Evolutionary conservation across 2,888 invertebrate species (phyloP).

Genomic region (Drosophila emarginata): DNA sequence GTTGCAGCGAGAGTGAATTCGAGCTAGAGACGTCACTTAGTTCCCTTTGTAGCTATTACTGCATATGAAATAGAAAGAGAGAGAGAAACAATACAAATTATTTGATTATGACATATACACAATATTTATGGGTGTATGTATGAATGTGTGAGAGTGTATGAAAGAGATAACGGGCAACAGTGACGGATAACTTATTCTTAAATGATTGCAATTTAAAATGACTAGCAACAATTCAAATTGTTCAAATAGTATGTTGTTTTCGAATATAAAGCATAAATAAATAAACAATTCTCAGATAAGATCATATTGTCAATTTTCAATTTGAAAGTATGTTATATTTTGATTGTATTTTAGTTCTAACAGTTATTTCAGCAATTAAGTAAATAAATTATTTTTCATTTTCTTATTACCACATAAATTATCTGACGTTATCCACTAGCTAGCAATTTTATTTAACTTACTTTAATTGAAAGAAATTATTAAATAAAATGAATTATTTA

Average conservation of each 20-base stretch:
- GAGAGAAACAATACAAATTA: neutral
- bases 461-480: no score
- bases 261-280: no score
- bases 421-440: no score
- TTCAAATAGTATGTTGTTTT: neutral
- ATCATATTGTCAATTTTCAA: no score
- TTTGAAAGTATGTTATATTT: no score
- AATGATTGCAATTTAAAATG: neutral
- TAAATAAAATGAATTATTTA: no score
- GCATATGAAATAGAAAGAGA: conserved; percentile 31
- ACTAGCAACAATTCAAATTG: neutral
- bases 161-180: neutral
- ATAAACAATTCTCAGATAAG: no score
- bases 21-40: conserved; percentile 31
- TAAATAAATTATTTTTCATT: no score
- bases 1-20: conserved; percentile 12
- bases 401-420: no score
- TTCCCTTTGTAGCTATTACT: conserved; percentile 55
- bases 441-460: no score
- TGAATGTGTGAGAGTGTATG: neutral
- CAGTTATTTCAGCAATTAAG: no score
- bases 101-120: neutral
- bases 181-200: neutral
- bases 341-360: no score
- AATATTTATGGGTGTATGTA: neutral